Evolutionary conservation across 2,888 invertebrate species (phyloP), one percentile per base, ranked within the genome.

Genomic region (Heliconius hortense): DNA sequence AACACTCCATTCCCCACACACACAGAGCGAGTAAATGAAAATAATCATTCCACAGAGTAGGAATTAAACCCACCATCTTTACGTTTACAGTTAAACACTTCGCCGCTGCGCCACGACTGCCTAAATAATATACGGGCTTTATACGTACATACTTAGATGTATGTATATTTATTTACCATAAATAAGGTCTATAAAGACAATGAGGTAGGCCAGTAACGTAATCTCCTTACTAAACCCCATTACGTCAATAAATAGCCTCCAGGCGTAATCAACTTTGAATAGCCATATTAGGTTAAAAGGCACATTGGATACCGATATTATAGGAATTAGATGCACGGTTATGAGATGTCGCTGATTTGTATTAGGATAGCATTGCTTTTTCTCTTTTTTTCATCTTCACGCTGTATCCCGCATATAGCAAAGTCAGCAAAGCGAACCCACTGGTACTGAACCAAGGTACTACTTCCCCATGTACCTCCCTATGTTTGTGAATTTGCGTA

Each of bases 201-300:
- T 56, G 56, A 69, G 56, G 56, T 31, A 35, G 15, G 31, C 56
- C 24, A 69, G 56, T 26, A 60, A n/a, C 39, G 10, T 71, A 71
- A 71, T 62, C 71, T 69, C 69, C 7, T 73, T 66, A 73, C 64
- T 56, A 66, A 64, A 73, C 66, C 31, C 31, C 39, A 56, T 73
- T 72, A 72, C 72, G 72, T 31, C 63, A 48, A 63, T 48, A 72
- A 72, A 72, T 62, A 63, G 72, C 72, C 71, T 62, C n/a, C 53
- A 26, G 48, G 70, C 26, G 77, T 77, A 75, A 72, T 72, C 72
- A 75, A 78, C 77, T 76, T 74, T 68, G 68, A 73, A 67, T 31
- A 63, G n/a, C 48, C 31, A 72, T 72, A 48, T 72, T 72, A 72
- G 26, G 63, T 63, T 72, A 63, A 72, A 69, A 56, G n/a, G 69